phyloP scores from a whole-genome alignment of 92 coral and sea anemone species.

The Parazoanthus atlanticus region DNA sequence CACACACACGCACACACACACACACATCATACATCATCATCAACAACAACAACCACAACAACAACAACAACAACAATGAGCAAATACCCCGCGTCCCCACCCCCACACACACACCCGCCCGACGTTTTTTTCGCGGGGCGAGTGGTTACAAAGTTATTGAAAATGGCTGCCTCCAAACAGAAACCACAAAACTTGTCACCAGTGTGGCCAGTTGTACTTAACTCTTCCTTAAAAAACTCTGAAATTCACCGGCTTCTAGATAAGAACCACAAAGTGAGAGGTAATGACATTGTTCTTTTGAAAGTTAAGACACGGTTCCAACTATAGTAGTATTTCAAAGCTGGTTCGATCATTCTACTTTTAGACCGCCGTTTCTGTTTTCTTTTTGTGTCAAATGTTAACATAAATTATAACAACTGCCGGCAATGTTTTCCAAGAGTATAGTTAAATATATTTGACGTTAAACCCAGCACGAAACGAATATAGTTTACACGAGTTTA shows the following conservation, averaged over 20 bases:
- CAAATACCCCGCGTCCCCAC: no score
- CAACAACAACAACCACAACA: no score
- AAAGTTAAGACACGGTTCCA: neutral
- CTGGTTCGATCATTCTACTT: no score
- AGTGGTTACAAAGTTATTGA: neutral
- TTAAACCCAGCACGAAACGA: neutral
- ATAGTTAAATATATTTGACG: neutral
- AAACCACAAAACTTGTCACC: neutral
- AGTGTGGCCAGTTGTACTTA: conserved; percentile 84
- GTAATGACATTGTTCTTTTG: conserved; percentile 29
- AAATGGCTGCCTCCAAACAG: conserved; percentile 4
- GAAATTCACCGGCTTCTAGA: conserved; percentile 72
- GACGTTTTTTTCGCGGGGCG: neutral
- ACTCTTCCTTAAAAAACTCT: conserved; percentile 71
- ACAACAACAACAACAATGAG: no score
- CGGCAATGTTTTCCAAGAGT: neutral
- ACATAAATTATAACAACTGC: no score
- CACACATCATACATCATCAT: no score
- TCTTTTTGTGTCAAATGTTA: no score
- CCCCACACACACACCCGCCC: no score
- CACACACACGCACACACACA: no score
- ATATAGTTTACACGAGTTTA: neutral
- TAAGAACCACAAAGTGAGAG: conserved; percentile 78
- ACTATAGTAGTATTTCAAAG: no score
- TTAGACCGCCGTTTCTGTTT: no score